Evolutionary conservation across 1,140 invertebrate genomes (phyloP).

Genomic region (Ruditapes philippinarum): DNA sequence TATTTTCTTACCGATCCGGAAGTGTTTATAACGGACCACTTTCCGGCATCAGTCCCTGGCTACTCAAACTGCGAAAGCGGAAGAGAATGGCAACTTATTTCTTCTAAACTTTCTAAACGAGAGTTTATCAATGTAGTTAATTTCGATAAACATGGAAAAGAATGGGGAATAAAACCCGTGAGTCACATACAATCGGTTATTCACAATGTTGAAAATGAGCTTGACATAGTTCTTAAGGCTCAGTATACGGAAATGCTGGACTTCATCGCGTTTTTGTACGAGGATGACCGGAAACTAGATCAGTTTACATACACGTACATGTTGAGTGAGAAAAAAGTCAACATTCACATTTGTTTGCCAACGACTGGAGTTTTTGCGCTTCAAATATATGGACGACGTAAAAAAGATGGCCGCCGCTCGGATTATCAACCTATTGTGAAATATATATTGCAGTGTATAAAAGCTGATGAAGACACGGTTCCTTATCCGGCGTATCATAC

Average conservation of each 20-base stretch:
- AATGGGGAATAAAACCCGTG: constrained; percentile 41
- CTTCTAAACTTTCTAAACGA: constrained; percentile 46
- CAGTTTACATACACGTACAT: constrained; percentile 49
- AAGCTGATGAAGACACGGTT: not conserved
- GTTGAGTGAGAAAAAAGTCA: not conserved
- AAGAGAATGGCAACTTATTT: constrained; percentile 68
- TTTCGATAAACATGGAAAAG: constrained; percentile 44
- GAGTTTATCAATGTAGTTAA: constrained; percentile 52
- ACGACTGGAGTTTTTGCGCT: not conserved
- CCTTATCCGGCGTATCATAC: constrained; percentile 50
- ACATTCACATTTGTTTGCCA: constrained; percentile 40
- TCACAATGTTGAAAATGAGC: constrained; percentile 34
- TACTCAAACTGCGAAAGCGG: constrained; percentile 32
- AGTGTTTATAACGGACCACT: constrained; percentile 87
- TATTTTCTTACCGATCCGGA: constrained; percentile 88
- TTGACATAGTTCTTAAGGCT: constrained; percentile 14
- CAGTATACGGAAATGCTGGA: not conserved
- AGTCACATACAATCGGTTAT: constrained; percentile 7
- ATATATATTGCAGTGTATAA: constrained; percentile 42
- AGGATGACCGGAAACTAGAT: constrained; percentile 40
- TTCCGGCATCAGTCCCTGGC: constrained; percentile 84
- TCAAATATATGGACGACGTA: constrained; percentile 40
- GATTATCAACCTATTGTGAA: constrained; percentile 50
- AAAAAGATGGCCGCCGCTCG: not conserved
- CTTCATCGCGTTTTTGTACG: constrained; percentile 36